Conservation (phyloP, 1,140 invertebrate species). For the Ladona fulva region DNA sequence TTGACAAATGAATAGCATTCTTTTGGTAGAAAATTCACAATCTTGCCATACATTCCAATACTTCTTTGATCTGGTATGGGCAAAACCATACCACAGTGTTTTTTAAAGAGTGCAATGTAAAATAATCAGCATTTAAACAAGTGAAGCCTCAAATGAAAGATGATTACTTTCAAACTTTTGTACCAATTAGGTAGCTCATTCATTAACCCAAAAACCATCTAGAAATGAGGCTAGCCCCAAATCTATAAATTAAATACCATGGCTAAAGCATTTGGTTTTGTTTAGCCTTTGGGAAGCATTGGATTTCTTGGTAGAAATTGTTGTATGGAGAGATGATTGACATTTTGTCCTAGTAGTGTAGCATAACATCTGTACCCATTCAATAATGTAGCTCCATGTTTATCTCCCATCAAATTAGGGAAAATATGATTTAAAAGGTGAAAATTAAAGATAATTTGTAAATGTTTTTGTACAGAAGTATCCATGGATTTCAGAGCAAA, state of each 20-base stretch:
- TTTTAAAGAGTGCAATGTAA: background rate
- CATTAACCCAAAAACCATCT: background rate
- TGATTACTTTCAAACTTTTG: background rate
- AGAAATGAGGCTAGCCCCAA: background rate
- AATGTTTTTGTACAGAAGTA: conserved; percentile 5
- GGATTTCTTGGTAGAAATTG: background rate
- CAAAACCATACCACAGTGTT: background rate
- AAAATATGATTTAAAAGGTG: background rate
- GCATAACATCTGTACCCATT: background rate
- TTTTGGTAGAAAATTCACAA: background rate
- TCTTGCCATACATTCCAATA: background rate
- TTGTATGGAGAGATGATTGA: background rate
- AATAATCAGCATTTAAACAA: background rate
- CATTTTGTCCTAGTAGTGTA: background rate
- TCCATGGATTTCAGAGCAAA: background rate
- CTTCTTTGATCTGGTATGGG: background rate
- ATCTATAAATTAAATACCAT: background rate
- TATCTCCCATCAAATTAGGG: background rate
- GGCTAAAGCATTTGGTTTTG: background rate
- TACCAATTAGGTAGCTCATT: background rate
- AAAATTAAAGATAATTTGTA: background rate
- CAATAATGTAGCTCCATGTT: background rate
- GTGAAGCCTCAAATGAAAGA: background rate
- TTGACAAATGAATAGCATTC: background rate
- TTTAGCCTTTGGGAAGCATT: background rate